Evolutionary conservation across 2,113 vertebrate genomes (phyloP).

Genomic region (Ptyas mucosa): DNA sequence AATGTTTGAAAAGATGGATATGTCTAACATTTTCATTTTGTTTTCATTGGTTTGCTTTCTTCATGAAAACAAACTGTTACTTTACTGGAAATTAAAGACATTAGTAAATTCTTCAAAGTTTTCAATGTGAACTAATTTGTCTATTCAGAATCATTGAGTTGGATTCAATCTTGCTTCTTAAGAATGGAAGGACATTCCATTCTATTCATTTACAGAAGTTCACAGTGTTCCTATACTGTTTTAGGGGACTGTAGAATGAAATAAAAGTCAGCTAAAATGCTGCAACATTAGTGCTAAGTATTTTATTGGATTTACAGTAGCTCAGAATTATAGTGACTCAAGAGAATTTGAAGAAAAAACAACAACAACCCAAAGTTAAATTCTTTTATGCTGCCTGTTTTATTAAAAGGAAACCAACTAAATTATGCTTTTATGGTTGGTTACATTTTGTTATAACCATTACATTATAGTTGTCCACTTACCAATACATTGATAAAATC

Average conservation of each 20-base stretch:
- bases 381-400: neutral
- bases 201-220: neutral
- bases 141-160: neutral
- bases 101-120: neutral
- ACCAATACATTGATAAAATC: neutral
- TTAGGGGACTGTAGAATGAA: neutral
- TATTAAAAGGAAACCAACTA: neutral
- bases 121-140: neutral
- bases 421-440: neutral
- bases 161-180: neutral
- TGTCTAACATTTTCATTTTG: neutral
- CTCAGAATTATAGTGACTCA: neutral
- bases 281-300: neutral
- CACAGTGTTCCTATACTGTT: neutral
- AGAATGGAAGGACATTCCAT: neutral
- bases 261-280: neutral
- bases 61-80: neutral
- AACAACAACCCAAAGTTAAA: neutral
- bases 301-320: neutral
- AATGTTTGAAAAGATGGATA: neutral
- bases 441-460: neutral
- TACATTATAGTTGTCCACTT: neutral
- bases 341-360: neutral
- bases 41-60: neutral
- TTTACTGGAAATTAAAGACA: neutral